These are phyloP conservation scores for Cataglyphis hispanica DNA, from an alignment of 1,140 invertebrate species.

Conservation along the genomic window DNA sequence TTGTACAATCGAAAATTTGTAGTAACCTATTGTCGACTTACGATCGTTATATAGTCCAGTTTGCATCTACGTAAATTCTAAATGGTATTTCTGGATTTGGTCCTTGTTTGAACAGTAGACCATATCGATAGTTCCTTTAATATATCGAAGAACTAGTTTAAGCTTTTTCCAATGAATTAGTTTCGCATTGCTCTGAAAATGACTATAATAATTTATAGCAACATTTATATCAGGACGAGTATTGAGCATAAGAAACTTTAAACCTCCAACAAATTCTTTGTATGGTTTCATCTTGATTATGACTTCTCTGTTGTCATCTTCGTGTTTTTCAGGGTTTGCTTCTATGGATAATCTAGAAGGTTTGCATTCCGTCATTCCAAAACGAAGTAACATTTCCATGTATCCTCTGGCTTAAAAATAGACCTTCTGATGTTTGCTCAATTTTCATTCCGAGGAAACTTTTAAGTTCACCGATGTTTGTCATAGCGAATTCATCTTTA, in stretches of 20 bases:
- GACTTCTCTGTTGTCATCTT: not conserved
- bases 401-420: not conserved
- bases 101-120: not conserved
- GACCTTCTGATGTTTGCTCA: not conserved
- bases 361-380: not conserved
- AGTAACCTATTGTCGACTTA: not conserved
- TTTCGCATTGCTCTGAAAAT: not conserved
- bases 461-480: not conserved
- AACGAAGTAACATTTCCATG: not conserved
- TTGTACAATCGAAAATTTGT: not conserved
- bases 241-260: not conserved
- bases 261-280: not conserved
- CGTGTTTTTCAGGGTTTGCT: not conserved
- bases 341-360: not conserved
- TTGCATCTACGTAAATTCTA: not conserved
- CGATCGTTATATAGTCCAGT: not conserved
- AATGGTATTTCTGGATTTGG: not conserved
- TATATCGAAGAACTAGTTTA: not conserved
- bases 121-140: not conserved
- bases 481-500: not conserved
- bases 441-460: not conserved
- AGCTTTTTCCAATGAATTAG: not conserved
- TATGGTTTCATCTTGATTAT: not conserved
- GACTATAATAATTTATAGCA: not conserved
- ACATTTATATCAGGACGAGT: not conserved